These are phyloP conservation scores for Embidobia sp. DNA, from an alignment of 2,888 invertebrate species.

Conservation along the genomic window DNA sequence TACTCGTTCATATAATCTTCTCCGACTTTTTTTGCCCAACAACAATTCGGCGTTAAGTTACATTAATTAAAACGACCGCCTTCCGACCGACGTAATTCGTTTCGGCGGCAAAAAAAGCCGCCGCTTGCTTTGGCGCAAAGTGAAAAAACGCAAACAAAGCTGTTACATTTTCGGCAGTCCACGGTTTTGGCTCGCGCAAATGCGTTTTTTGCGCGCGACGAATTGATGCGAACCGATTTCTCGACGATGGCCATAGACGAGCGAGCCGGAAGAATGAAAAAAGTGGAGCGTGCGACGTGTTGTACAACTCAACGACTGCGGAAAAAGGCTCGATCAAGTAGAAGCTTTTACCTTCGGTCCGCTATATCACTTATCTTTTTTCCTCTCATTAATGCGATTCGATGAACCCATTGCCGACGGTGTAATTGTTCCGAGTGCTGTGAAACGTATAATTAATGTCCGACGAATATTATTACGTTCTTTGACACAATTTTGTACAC, in stretches of 20 bases:
- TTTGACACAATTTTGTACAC: too few species aligned
- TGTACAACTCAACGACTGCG: constrained; percentile 49
- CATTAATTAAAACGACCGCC: neutral
- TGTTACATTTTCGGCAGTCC: too few species aligned
- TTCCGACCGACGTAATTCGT: neutral
- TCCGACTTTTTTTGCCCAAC: constrained; percentile 5
- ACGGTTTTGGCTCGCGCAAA: constrained; percentile 23
- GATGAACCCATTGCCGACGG: constrained; percentile 33
- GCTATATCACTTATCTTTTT: constrained; percentile 33
- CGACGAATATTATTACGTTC: too few species aligned
- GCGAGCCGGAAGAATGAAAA: constrained; percentile 62
- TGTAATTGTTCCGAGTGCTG: constrained; percentile 28
- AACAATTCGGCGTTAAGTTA: neutral
- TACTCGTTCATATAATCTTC: constrained; percentile 33
- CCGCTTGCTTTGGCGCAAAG: too few species aligned
- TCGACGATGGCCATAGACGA: constrained; percentile 68
- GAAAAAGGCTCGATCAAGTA: constrained; percentile 58
- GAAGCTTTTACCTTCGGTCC: constrained; percentile 43
- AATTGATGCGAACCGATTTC: too few species aligned
- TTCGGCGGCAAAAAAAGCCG: too few species aligned
- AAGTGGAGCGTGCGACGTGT: constrained; percentile 60
- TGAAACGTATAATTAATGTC: constrained; percentile 9
- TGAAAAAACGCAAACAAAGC: too few species aligned
- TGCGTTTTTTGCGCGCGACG: too few species aligned
- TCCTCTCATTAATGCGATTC: constrained; percentile 49